Evolutionary conservation across 2,888 invertebrate genomes (phyloP).

Genomic region (Nowickia ferox): DNA sequence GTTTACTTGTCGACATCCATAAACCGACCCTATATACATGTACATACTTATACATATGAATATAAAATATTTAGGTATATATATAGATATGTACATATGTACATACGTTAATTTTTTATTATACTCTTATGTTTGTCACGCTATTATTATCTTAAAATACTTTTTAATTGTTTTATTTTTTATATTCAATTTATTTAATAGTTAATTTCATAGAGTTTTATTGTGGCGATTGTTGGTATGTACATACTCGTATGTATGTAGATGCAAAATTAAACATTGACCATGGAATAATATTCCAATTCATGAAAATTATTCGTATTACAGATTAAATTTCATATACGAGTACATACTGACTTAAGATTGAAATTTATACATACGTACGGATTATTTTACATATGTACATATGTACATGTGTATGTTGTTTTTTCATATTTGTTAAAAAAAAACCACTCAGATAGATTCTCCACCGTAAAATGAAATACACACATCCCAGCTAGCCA

Average conservation of each 20-base stretch:
- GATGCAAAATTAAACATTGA: conserved; percentile 35
- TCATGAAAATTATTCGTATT: conserved; percentile 37
- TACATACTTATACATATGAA: too few species aligned
- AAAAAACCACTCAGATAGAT: neutral
- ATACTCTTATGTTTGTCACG: neutral
- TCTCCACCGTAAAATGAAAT: neutral
- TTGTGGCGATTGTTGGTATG: too few species aligned
- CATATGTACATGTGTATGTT: neutral
- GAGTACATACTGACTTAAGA: neutral
- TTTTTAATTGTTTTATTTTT: neutral
- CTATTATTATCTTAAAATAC: neutral
- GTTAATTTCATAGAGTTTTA: neutral
- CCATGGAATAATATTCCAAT: conserved; percentile 65
- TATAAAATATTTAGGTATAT: too few species aligned
- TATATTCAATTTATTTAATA: neutral
- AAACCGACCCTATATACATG: too few species aligned
- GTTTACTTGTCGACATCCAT: too few species aligned
- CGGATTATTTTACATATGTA: conserved; percentile 48
- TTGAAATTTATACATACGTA: conserved; percentile 20
- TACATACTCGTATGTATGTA: neutral
- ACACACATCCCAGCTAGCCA: too few species aligned
- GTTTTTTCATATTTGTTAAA: neutral
- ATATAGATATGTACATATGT: too few species aligned
- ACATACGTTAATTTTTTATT: too few species aligned
- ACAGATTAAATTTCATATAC: conserved; percentile 47